These are phyloP conservation scores for Spondyliosoma cantharus DNA, from an alignment of 2,797 vertebrate species.

Conservation along the genomic window DNA sequence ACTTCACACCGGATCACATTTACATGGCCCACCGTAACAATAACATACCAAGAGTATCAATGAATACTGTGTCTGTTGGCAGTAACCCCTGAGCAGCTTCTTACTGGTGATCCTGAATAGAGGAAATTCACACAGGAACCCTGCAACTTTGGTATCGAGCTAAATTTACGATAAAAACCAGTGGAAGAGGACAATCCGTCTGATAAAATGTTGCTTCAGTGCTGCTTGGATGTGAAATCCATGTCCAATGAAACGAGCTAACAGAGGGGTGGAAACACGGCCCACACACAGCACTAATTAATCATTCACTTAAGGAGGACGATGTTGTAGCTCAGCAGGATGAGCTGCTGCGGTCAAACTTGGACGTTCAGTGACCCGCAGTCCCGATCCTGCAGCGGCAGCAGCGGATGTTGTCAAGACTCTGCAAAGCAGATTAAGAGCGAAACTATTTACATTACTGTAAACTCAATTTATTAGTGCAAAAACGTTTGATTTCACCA, in stretches of 20 bases:
- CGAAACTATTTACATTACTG: conserved; percentile 40
- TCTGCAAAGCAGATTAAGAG: conserved; percentile 14
- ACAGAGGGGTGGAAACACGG: background rate
- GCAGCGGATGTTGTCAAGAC: conserved; percentile 12
- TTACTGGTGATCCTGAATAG: background rate
- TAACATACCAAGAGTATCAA: conserved; percentile 7
- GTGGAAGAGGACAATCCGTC: background rate
- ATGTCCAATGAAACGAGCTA: conserved; percentile 3
- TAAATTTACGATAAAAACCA: background rate
- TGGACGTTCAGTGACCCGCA: conserved; percentile 8
- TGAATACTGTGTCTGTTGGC: conserved; percentile 20
- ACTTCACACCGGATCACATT: conserved; percentile 15
- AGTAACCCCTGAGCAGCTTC: background rate
- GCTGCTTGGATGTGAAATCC: background rate
- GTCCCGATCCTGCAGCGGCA: background rate
- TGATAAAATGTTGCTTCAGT: background rate
- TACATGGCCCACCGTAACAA: background rate
- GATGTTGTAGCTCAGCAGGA: background rate
- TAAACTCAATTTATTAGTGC: background rate
- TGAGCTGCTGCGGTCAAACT: background rate
- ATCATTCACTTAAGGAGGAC: conserved; percentile 2
- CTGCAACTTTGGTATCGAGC: background rate
- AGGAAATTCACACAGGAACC: conserved; percentile 24
- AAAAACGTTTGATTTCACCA: background rate
- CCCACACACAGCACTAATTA: conserved; percentile 6